phyloP scores from a whole-genome alignment of 2,113 vertebrate genomes.

The Tursiops truncatus region DNA sequence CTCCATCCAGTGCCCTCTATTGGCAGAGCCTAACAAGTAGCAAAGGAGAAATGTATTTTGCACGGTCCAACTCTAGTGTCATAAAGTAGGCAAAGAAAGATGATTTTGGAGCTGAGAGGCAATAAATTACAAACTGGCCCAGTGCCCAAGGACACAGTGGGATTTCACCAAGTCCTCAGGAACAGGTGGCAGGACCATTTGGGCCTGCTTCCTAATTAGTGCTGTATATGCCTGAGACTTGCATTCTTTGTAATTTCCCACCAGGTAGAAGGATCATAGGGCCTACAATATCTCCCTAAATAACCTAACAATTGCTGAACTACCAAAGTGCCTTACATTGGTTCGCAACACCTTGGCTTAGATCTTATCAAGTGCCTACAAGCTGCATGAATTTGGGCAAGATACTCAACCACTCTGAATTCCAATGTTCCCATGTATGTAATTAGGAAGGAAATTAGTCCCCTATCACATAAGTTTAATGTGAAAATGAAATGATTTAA shows the following conservation, averaged over 20 bases:
- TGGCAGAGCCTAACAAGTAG: neutral
- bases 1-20: neutral
- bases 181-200: neutral
- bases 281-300: neutral
- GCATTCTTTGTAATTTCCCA: neutral
- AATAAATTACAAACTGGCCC: neutral
- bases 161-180: neutral
- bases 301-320: neutral
- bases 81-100: neutral
- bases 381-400: neutral
- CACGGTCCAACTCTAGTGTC: neutral
- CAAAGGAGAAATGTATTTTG: neutral
- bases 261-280: neutral
- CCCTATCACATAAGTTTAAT: neutral
- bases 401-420: neutral
- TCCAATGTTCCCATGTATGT: neutral
- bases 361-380: neutral
- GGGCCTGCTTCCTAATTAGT: neutral
- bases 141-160: neutral
- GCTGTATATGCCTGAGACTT: neutral
- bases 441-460: neutral
- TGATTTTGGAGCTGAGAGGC: neutral
- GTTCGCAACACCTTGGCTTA: neutral
- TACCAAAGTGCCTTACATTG: neutral
- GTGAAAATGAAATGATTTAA: neutral